Conservation (phyloP, 2,888 invertebrate species). For the Ormyrus pomaceus region DNA sequence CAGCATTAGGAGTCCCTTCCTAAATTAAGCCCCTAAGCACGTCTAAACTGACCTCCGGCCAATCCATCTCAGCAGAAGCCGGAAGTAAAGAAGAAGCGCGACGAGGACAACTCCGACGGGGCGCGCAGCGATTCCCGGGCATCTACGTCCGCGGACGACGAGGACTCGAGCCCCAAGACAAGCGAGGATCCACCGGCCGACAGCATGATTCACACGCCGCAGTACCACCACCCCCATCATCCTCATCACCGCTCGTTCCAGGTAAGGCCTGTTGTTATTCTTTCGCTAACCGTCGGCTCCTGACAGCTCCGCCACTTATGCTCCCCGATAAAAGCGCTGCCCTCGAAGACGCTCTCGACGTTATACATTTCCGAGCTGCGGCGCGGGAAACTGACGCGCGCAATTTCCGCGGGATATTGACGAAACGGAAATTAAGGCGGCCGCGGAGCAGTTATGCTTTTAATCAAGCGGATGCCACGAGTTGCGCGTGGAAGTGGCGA, state of each 20-base stretch:
- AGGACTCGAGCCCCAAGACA: slow-evolving; percentile 59
- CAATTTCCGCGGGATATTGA: no score
- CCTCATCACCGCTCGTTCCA: slow-evolving; percentile 83
- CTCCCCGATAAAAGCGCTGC: no score
- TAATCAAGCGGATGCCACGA: no score
- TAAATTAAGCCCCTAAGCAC: no score
- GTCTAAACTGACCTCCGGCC: no score
- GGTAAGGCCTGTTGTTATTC: slow-evolving; percentile 76
- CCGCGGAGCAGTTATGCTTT: no score
- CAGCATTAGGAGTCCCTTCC: no score
- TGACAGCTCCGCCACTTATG: background rate
- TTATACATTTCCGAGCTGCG: no score
- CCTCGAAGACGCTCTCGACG: no score
- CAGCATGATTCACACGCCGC: slow-evolving; percentile 81
- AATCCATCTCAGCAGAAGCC: slow-evolving; percentile 58
- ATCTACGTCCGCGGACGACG: slow-evolving; percentile 68
- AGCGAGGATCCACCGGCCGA: slow-evolving; percentile 74
- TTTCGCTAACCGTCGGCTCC: background rate
- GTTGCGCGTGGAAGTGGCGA: no score
- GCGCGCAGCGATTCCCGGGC: slow-evolving; percentile 63
- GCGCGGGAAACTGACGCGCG: no score
- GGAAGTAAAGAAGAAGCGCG: slow-evolving; percentile 65
- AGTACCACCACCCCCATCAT: slow-evolving; percentile 79
- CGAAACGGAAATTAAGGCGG: no score
- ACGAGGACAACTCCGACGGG: slow-evolving; percentile 61